Conservation (phyloP, 1,140 invertebrate species). For the Drosophila obscura region DNA sequence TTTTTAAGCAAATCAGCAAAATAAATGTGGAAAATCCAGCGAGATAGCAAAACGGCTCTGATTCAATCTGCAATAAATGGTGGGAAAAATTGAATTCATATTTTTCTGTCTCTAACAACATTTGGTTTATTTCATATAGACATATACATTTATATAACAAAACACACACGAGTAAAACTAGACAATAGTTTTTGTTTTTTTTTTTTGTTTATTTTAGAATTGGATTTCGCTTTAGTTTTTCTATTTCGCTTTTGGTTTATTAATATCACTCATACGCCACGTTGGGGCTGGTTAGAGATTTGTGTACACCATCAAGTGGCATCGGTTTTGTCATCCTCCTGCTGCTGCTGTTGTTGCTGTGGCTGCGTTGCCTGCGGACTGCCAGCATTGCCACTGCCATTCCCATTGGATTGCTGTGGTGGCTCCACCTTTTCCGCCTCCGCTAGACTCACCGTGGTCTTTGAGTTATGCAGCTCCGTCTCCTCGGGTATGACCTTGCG, state of each 20-base stretch:
- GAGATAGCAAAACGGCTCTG: conserved; percentile 33
- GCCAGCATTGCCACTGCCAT: conserved; percentile 53
- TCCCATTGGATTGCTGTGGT: conserved; percentile 48
- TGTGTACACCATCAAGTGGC: conserved; percentile 53
- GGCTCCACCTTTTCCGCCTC: conserved; percentile 33
- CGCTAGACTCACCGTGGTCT: conserved; percentile 58
- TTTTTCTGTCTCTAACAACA: conserved; percentile 38
- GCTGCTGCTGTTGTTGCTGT: conserved; percentile 30
- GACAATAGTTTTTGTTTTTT: conserved; percentile 36
- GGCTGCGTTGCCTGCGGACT: conserved; percentile 14
- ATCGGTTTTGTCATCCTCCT: conserved; percentile 52
- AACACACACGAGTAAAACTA: conserved; percentile 68
- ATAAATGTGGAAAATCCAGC: conserved; percentile 52
- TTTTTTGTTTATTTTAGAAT: not conserved
- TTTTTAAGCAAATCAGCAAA: conserved; percentile 64
- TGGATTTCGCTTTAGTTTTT: conserved; percentile 8
- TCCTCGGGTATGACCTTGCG: conserved; percentile 81
- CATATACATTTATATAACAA: conserved; percentile 55
- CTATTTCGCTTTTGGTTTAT: conserved; percentile 54
- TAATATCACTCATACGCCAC: conserved; percentile 78
- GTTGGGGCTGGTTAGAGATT: conserved; percentile 32
- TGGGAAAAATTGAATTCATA: conserved; percentile 21
- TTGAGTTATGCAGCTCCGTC: conserved; percentile 74
- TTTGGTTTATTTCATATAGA: conserved; percentile 51
- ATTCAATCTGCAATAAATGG: conserved; percentile 22